Evolutionary conservation across 53 echinoderm and acorn worm genomes (phyloP).

Genomic region (Echinometra lucunter): DNA sequence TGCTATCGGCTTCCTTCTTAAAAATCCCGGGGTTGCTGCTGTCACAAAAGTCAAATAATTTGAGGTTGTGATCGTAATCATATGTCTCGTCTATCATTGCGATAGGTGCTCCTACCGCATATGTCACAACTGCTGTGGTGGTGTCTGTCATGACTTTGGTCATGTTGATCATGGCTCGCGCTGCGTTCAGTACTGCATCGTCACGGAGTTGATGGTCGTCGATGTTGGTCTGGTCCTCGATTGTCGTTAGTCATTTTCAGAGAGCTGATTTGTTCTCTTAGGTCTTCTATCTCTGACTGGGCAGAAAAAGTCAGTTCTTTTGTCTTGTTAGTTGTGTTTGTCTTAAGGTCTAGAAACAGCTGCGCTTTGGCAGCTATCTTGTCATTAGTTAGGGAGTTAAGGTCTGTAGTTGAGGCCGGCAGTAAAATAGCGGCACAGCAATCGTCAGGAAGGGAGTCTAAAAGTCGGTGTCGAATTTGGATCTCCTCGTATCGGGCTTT

Average conservation of each 20-base stretch:
- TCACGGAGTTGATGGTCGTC: neutral
- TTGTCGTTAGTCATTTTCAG: neutral
- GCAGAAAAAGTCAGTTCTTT: neutral
- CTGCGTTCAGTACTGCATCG: neutral
- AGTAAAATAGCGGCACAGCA: neutral
- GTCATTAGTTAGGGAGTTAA: neutral
- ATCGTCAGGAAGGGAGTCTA: neutral
- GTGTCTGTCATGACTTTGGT: neutral
- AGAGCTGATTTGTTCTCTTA: neutral
- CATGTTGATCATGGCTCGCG: neutral
- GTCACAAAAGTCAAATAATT: neutral
- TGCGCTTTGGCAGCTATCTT: neutral
- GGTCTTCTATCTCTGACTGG: neutral
- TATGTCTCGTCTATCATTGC: neutral
- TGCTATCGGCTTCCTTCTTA: conserved; percentile 16
- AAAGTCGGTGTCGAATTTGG: neutral
- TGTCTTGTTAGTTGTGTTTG: neutral
- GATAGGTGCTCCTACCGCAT: neutral
- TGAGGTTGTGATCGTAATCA: neutral
- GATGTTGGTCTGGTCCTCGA: neutral
- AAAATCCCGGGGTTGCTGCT: conserved; percentile 3
- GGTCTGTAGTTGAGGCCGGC: neutral
- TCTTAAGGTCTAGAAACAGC: neutral
- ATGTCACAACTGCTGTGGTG: neutral
- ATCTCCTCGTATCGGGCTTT: neutral